A percentile compares a stretch with the other conserved stretches of the same genome.
These are phyloP conservation scores for Brachionus paranguensis DNA, from an alignment of 1,140 invertebrate species.

Conservation along the genomic window DNA sequence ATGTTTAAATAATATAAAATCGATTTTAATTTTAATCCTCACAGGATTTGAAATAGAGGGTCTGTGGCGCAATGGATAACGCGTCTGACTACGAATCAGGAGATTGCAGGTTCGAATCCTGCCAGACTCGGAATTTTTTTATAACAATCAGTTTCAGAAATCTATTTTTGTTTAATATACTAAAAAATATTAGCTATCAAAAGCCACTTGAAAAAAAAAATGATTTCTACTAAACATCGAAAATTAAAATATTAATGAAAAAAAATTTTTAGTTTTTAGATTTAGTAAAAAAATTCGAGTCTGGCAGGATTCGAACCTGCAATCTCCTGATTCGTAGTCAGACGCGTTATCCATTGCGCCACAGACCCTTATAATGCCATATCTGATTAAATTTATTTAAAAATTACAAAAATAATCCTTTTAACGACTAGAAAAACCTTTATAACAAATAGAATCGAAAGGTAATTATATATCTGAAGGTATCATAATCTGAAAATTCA, in stretches of 20 bases:
- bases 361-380: not conserved
- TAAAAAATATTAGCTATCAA: no score
- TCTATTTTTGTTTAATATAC: no score
- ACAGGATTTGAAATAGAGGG: not conserved
- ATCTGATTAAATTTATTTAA: no score
- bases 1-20: not conserved
- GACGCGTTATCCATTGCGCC: not conserved
- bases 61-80: constrained; percentile 41
- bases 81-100: constrained; percentile 41
- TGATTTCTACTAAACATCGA: no score
- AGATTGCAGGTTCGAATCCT: constrained; percentile 40
- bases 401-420: no score
- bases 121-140: constrained; percentile 35
- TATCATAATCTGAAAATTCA: no score
- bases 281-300: not conserved
- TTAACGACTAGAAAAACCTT: no score
- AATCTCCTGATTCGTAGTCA: not conserved
- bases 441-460: no score
- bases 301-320: not conserved
- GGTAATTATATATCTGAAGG: no score
- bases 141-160: not conserved
- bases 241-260: no score
- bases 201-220: no score
- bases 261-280: no score
- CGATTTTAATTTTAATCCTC: not conserved